Evolutionary conservation across 1,140 invertebrate genomes (phyloP).

Genomic region (Cecropterus lyciades): DNA sequence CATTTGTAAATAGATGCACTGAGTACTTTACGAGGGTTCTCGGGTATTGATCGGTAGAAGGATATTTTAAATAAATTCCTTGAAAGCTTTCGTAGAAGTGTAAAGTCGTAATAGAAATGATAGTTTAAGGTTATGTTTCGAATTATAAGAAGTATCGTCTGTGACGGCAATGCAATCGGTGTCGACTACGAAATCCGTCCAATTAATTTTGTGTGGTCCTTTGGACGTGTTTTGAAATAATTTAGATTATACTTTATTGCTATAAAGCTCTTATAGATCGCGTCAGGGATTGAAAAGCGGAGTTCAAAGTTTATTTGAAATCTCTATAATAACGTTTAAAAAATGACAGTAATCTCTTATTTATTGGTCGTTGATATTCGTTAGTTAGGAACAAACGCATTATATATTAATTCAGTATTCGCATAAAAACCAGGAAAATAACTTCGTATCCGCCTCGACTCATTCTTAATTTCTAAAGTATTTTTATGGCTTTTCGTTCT

Average conservation of each 20-base stretch:
- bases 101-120: slow-evolving; percentile 28
- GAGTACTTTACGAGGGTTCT: slow-evolving; percentile 39
- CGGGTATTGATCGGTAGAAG: slow-evolving; percentile 25
- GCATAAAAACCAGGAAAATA: background rate
- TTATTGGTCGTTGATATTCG: slow-evolving; percentile 7
- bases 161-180: slow-evolving; percentile 28
- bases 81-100: slow-evolving; percentile 17
- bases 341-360: slow-evolving; percentile 30
- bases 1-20: slow-evolving; percentile 51
- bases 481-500: background rate
- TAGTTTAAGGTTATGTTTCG: slow-evolving; percentile 29
- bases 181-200: slow-evolving; percentile 16
- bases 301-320: slow-evolving; percentile 8
- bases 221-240: slow-evolving; percentile 26
- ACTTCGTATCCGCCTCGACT: background rate
- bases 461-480: background rate
- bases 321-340: slow-evolving; percentile 2
- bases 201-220: slow-evolving; percentile 35
- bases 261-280: slow-evolving; percentile 15
- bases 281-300: slow-evolving; percentile 12
- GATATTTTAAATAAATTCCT: slow-evolving; percentile 24
- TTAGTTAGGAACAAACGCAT: slow-evolving; percentile 1
- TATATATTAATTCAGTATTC: slow-evolving; percentile 2
- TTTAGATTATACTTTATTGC: slow-evolving; percentile 23
- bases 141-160: slow-evolving; percentile 19